A percentile compares a stretch with the other conserved stretches of the same genome.
Conservation (phyloP, 1,140 invertebrate genomes). For the Zaprionus lachaisei region DNA sequence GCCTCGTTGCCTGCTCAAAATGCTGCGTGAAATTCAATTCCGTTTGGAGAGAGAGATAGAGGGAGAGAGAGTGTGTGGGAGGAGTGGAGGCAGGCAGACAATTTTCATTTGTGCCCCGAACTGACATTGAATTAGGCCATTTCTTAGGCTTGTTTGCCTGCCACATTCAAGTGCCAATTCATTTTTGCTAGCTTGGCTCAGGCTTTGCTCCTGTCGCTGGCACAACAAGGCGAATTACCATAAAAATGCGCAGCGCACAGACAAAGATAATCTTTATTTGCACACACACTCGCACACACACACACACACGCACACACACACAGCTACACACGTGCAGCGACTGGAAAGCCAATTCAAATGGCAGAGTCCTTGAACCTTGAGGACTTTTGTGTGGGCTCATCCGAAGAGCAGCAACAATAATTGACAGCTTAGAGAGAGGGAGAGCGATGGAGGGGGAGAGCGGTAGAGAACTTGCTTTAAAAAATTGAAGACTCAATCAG, state of each 20-base stretch:
- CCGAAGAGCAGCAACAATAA: constrained; percentile 17
- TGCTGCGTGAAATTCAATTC: constrained; percentile 20
- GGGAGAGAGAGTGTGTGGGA: too few relatives aligned
- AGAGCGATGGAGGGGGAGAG: too few relatives aligned
- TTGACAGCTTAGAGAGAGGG: constrained; percentile 11
- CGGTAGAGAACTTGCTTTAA: background rate
- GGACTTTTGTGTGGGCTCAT: constrained; percentile 34
- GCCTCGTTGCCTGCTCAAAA: background rate
- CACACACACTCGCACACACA: constrained; percentile 12
- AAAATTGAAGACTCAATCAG: constrained; percentile 38
- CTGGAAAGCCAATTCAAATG: constrained; percentile 50
- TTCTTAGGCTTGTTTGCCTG: constrained; percentile 23
- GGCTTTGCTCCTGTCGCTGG: constrained; percentile 20
- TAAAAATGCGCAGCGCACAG: constrained; percentile 73
- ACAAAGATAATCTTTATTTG: constrained; percentile 78
- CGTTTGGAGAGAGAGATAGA: background rate
- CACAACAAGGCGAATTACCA: constrained; percentile 64
- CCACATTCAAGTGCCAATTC: constrained; percentile 49
- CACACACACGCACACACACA: constrained; percentile 17
- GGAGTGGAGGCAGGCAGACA: background rate
- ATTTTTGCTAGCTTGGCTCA: constrained; percentile 38
- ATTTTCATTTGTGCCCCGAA: background rate
- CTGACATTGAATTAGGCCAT: constrained; percentile 59
- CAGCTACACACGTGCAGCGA: background rate
- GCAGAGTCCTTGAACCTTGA: constrained; percentile 72